A percentile compares a stretch with the other conserved stretches of the same genome.
These are phyloP conservation scores for Drosophila sproati DNA, from an alignment of 1,140 invertebrate species.

Conservation along the genomic window DNA sequence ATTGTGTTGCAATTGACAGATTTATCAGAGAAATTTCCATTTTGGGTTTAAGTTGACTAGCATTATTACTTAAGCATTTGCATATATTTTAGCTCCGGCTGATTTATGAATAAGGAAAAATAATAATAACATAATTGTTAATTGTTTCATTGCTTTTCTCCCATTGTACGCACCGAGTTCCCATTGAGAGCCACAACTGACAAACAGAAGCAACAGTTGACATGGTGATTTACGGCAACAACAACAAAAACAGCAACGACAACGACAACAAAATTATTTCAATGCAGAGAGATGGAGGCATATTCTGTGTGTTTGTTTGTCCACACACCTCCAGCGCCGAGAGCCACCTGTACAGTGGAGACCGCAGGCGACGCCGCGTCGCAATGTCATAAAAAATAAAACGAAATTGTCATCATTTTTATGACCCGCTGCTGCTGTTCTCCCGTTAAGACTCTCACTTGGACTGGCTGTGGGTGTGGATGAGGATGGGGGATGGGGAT, in stretches of 20 bases:
- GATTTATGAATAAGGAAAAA: too few relatives aligned
- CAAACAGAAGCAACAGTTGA: conserved; percentile 61
- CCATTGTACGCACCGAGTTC: conserved; percentile 32
- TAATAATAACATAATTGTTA: background rate
- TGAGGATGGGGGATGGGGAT: conserved; percentile 13
- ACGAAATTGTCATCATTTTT: conserved; percentile 79
- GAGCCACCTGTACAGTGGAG: conserved; percentile 58
- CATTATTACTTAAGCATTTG: too few relatives aligned
- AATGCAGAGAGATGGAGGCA: conserved; percentile 4
- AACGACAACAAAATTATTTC: too few relatives aligned
- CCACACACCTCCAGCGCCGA: conserved; percentile 11
- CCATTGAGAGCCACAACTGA: conserved; percentile 44
- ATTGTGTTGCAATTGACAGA: too few relatives aligned
- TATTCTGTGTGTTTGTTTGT: too few relatives aligned
- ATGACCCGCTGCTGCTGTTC: conserved; percentile 54
- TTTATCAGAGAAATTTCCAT: too few relatives aligned
- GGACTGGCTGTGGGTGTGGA: conserved; percentile 11
- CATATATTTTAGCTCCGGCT: too few relatives aligned
- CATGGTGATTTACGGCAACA: conserved; percentile 76
- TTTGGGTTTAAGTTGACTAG: too few relatives aligned
- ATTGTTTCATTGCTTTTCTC: conserved; percentile 15
- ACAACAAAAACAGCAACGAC: background rate
- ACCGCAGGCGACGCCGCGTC: conserved; percentile 60
- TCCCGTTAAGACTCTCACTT: conserved; percentile 8
- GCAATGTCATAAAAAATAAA: conserved; percentile 76